phyloP scores from a whole-genome alignment of 2,888 invertebrate species.

The Cynaeus angustus region DNA sequence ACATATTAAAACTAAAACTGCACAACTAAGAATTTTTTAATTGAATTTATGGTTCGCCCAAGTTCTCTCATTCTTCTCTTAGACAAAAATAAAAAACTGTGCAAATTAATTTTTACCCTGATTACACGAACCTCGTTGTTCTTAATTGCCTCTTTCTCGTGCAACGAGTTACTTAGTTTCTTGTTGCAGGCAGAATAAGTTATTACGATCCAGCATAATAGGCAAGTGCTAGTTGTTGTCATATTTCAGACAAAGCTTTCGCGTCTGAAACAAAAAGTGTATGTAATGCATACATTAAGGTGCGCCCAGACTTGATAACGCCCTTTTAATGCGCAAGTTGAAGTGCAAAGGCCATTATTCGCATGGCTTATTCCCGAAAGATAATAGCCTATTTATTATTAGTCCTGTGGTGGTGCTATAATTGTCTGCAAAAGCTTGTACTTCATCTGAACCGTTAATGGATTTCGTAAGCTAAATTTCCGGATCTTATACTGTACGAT shows the following conservation, averaged over 20 bases:
- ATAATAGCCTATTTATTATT: slow-evolving; percentile 50
- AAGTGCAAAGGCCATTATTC: slow-evolving; percentile 39
- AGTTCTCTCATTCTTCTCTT: too few relatives aligned
- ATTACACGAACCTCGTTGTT: slow-evolving; percentile 5
- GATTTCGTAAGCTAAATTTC: slow-evolving; percentile 51
- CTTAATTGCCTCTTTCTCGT: neutral
- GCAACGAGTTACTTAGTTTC: slow-evolving; percentile 4
- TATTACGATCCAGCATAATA: slow-evolving; percentile 13
- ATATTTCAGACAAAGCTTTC: slow-evolving; percentile 5
- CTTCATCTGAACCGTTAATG: slow-evolving; percentile 56
- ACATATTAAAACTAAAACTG: too few relatives aligned
- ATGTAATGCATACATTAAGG: slow-evolving; percentile 21
- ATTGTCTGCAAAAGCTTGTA: slow-evolving; percentile 49
- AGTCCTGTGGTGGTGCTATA: slow-evolving; percentile 46
- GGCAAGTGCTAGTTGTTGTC: slow-evolving; percentile 1
- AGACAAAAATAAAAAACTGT: neutral
- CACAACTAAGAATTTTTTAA: too few relatives aligned
- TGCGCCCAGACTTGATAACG: slow-evolving; percentile 4
- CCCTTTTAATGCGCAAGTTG: slow-evolving; percentile 21
- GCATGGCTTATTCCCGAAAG: slow-evolving; percentile 48
- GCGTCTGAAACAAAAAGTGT: slow-evolving; percentile 16
- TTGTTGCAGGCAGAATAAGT: slow-evolving; percentile 2
- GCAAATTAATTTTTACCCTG: slow-evolving; percentile 1
- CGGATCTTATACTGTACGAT: slow-evolving; percentile 53
- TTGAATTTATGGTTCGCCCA: too few relatives aligned